These are phyloP conservation scores for Grammomys dolichurus DNA, from an alignment of 2,113 vertebrate species.

Conservation along the genomic window DNA sequence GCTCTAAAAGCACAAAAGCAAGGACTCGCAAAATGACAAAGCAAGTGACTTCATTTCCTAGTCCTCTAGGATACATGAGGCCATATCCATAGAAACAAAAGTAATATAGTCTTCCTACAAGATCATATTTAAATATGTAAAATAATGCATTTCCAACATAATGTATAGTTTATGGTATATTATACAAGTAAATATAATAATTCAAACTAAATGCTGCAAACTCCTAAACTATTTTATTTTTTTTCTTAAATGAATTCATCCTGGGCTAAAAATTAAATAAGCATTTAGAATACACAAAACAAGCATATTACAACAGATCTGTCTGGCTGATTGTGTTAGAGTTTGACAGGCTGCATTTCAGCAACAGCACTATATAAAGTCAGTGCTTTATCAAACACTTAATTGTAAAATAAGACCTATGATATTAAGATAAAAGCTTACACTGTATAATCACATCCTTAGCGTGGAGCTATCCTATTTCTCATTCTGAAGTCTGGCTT, in stretches of 20 bases:
- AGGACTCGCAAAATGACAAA: conserved; percentile 16
- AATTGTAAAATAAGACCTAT: conserved; percentile 60
- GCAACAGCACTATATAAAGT: conserved; percentile 38
- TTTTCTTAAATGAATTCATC: not conserved
- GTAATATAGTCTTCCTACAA: not conserved
- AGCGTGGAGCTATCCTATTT: conserved; percentile 21
- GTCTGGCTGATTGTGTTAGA: conserved; percentile 47
- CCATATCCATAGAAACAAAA: conserved; percentile 31
- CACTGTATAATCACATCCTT: conserved; percentile 53
- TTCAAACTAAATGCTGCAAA: conserved; percentile 47
- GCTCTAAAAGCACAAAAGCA: not conserved
- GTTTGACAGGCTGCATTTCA: conserved; percentile 44
- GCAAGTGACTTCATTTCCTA: conserved; percentile 7
- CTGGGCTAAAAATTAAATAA: conserved; percentile 61
- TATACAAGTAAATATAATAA: not conserved
- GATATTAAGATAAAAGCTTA: conserved; percentile 20
- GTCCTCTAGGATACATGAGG: not conserved
- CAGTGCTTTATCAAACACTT: conserved; percentile 63
- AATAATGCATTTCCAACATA: not conserved
- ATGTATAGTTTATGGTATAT: not conserved
- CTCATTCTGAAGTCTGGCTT: conserved; percentile 35
- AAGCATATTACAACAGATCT: conserved; percentile 47
- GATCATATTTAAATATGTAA: conserved; percentile 44
- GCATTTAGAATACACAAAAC: conserved; percentile 18
- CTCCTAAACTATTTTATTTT: not conserved